These are phyloP conservation scores for Chaetops frenatus DNA, from an alignment of 2,113 vertebrate species.

Conservation along the genomic window DNA sequence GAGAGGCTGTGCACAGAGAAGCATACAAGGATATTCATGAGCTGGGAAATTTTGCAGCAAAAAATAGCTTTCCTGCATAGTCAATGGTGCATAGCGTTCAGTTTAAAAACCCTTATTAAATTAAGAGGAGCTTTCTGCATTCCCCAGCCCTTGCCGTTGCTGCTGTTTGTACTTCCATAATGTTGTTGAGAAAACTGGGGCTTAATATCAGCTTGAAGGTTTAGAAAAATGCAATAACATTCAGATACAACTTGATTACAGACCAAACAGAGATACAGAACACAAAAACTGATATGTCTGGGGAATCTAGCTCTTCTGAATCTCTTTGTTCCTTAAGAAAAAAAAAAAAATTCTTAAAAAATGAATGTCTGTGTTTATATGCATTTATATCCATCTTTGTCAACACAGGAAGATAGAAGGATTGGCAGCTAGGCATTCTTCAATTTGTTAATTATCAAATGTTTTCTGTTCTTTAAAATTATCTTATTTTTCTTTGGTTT, in stretches of 20 bases:
- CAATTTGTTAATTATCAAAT: slow-evolving; percentile 12
- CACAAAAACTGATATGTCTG: slow-evolving; percentile 29
- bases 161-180: slow-evolving; percentile 41
- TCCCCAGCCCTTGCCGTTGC: background rate
- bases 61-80: slow-evolving; percentile 44
- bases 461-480: slow-evolving; percentile 21
- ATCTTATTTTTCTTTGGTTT: background rate
- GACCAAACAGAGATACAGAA: slow-evolving; percentile 39
- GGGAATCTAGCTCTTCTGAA: background rate
- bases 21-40: slow-evolving; percentile 15
- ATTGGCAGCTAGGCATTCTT: slow-evolving; percentile 5
- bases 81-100: slow-evolving; percentile 51
- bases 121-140: slow-evolving; percentile 46
- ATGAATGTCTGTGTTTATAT: background rate
- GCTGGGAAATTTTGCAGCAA: slow-evolving; percentile 18
- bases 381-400: slow-evolving; percentile 50
- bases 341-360: background rate
- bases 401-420: background rate
- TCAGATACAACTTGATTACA: slow-evolving; percentile 57
- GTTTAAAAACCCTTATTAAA: slow-evolving; percentile 55
- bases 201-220: slow-evolving; percentile 54
- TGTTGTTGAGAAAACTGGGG: slow-evolving; percentile 1
- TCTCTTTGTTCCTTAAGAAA: slow-evolving; percentile 19
- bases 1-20: slow-evolving; percentile 17
- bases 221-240: slow-evolving; percentile 65